Evolutionary conservation across 2,797 vertebrate genomes (phyloP).

Genomic region (Cyclura pinguis): DNA sequence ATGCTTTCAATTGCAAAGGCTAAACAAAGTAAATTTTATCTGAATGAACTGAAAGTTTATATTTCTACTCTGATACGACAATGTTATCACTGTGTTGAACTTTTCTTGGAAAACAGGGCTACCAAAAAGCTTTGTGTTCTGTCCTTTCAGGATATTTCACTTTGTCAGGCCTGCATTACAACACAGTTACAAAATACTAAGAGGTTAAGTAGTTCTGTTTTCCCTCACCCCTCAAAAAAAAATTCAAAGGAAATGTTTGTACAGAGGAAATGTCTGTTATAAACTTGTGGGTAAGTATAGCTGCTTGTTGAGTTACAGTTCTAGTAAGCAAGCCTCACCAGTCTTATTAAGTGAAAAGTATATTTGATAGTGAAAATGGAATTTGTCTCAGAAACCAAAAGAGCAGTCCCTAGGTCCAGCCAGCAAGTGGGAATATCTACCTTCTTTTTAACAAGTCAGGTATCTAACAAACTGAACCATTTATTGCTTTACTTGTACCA

Average conservation of each 20-base stretch:
- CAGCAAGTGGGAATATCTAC: neutral
- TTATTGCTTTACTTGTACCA: neutral
- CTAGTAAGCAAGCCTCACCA: neutral
- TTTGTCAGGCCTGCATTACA: neutral
- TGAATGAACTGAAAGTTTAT: neutral
- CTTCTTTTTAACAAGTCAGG: neutral
- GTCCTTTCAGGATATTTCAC: slow-evolving; percentile 25
- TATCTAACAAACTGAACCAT: neutral
- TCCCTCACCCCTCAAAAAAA: neutral
- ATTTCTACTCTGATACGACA: slow-evolving; percentile 25
- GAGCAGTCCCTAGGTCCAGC: neutral
- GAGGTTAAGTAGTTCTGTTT: slow-evolving; percentile 36
- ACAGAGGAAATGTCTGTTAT: slow-evolving; percentile 23
- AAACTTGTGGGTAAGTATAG: neutral
- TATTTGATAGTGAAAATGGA: neutral
- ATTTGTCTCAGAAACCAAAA: neutral
- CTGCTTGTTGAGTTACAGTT: neutral
- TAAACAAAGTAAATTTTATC: slow-evolving; percentile 21
- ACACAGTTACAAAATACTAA: slow-evolving; percentile 12
- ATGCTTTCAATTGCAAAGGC: neutral
- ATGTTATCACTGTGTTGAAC: neutral
- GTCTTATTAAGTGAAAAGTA: neutral
- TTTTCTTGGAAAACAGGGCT: neutral
- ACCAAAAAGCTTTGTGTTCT: slow-evolving; percentile 24
- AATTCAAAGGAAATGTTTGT: slow-evolving; percentile 40